phyloP scores from a whole-genome alignment of 2,888 invertebrate genomes.

The Hemistola chrysoprasaria region DNA sequence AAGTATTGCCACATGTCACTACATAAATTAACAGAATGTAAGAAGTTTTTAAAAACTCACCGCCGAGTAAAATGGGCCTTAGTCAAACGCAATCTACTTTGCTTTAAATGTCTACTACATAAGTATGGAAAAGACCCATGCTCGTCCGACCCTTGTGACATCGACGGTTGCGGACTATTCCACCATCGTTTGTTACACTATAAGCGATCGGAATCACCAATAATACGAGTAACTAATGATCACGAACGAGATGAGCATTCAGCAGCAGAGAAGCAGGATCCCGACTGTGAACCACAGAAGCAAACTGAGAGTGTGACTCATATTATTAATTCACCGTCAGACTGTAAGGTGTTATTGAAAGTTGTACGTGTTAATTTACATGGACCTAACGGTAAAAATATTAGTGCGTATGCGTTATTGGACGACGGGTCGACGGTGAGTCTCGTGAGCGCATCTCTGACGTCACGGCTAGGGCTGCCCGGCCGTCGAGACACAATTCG shows the following conservation, averaged over 20 bases:
- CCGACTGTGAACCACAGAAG: no score
- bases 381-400: not conserved
- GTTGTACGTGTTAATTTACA: not conserved
- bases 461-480: constrained; percentile 15
- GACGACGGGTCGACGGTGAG: constrained; percentile 35
- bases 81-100: constrained; percentile 19
- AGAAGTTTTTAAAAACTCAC: constrained; percentile 23
- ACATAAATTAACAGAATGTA: constrained; percentile 25
- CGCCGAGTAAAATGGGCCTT: constrained; percentile 23
- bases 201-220: not conserved
- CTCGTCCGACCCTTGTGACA: constrained; percentile 25
- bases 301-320: not conserved
- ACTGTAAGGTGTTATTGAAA: not conserved
- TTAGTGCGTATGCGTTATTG: not conserved
- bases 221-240: no score
- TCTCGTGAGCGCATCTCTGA: constrained; percentile 23
- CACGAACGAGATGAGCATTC: no score
- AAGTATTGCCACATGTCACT: constrained; percentile 14
- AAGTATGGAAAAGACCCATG: constrained; percentile 24
- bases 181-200: not conserved
- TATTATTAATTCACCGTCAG: not conserved
- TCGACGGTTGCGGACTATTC: constrained; percentile 4
- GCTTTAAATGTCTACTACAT: constrained; percentile 26
- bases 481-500: constrained; percentile 17
- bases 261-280: no score